phyloP scores from a whole-genome alignment of 1,140 invertebrate genomes.

The Ephestia elutella region DNA sequence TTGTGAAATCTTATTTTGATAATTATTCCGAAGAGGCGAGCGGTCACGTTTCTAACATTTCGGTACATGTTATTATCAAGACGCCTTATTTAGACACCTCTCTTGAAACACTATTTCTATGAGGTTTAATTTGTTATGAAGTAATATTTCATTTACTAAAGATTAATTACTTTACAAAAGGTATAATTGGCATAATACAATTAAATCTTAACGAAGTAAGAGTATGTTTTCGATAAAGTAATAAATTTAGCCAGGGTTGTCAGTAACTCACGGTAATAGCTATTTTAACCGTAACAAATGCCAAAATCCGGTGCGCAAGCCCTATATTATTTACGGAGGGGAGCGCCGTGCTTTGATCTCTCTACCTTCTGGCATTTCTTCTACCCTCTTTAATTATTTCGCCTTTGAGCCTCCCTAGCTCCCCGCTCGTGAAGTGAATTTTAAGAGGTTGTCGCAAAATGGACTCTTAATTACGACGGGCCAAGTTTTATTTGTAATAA shows the following conservation, averaged over 20 bases:
- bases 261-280: slow-evolving; percentile 22
- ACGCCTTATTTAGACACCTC: background rate
- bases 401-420: slow-evolving; percentile 49
- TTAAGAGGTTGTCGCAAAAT: slow-evolving; percentile 67
- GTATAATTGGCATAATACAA: background rate
- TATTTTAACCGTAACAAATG: slow-evolving; percentile 42
- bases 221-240: slow-evolving; percentile 3
- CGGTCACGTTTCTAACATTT: slow-evolving; percentile 13
- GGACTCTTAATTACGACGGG: slow-evolving; percentile 63
- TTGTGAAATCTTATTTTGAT: slow-evolving; percentile 26
- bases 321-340: slow-evolving; percentile 56
- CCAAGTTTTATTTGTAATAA: slow-evolving; percentile 62
- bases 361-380: slow-evolving; percentile 49
- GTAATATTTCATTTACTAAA: background rate
- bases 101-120: background rate
- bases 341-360: slow-evolving; percentile 61
- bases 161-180: background rate
- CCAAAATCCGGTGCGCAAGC: slow-evolving; percentile 46
- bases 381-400: slow-evolving; percentile 66
- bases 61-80: background rate
- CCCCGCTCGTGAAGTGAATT: slow-evolving; percentile 57
- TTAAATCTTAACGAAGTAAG: background rate
- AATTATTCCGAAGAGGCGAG: slow-evolving; percentile 26
- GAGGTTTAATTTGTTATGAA: slow-evolving; percentile 1
- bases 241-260: slow-evolving; percentile 10